Conservation (phyloP, 2,797 vertebrate genomes). For the Toxotes lorentzi region DNA sequence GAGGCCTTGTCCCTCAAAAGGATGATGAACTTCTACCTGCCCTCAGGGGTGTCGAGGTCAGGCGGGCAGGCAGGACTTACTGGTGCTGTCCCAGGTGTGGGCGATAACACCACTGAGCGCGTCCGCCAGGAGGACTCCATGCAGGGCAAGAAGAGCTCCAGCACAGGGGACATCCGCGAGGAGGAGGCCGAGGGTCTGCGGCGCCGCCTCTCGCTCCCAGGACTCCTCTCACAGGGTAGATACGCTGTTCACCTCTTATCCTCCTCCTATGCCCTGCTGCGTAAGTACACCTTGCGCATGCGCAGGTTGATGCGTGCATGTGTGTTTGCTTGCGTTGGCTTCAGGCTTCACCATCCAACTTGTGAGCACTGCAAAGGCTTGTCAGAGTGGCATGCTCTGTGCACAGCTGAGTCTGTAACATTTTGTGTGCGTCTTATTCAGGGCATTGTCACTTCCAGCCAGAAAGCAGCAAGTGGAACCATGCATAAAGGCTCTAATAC, state of each 20-base stretch:
- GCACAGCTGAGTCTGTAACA: not conserved
- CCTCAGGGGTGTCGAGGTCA: conserved; percentile 49
- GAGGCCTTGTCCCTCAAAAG: conserved; percentile 95
- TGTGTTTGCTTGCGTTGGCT: conserved; percentile 19
- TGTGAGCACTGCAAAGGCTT: conserved; percentile 13
- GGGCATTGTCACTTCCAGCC: not conserved
- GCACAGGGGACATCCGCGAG: conserved; percentile 95
- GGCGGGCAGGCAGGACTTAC: conserved; percentile 30
- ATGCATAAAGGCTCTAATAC: too few species aligned
- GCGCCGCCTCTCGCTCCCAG: conserved; percentile 95
- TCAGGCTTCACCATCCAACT: conserved; percentile 35
- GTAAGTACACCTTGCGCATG: conserved; percentile 74
- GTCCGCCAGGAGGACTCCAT: conserved; percentile 89
- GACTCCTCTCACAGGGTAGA: conserved; percentile 97
- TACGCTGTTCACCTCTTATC: conserved; percentile 84
- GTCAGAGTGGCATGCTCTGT: conserved; percentile 6
- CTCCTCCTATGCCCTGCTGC: conserved; percentile 74
- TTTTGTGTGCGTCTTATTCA: not conserved
- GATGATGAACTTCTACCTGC: conserved; percentile 94
- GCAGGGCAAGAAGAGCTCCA: conserved; percentile 97
- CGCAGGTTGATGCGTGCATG: conserved; percentile 29
- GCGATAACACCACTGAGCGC: conserved; percentile 74
- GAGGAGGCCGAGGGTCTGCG: conserved; percentile 92
- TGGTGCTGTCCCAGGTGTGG: conserved; percentile 46
- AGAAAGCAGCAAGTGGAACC: too few species aligned